Percentiles rank a stretch among this genome's conserved stretches.
Conservation (phyloP, 2,113 vertebrate genomes). For the Pituophis catenifer region DNA sequence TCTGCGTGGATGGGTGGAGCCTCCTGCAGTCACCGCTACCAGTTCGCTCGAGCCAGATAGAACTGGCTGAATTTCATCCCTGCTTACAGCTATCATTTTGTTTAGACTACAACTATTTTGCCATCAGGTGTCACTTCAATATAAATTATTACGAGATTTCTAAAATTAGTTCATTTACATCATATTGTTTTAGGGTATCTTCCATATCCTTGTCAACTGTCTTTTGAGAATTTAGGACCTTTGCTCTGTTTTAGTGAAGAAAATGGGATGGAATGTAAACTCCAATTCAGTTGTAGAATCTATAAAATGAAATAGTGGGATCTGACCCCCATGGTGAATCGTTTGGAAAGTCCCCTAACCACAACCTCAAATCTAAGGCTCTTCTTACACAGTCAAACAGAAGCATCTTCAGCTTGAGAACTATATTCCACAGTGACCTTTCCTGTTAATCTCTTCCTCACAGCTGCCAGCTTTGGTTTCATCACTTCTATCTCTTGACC, state of each 20-base stretch:
- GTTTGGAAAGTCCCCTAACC: not conserved
- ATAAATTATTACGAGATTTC: not conserved
- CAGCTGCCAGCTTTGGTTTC: slow-evolving; percentile 23
- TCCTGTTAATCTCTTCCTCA: slow-evolving; percentile 22
- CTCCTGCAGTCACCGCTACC: too few relatives aligned
- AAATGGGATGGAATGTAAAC: not conserved
- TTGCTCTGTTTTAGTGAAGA: not conserved
- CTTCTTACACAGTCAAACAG: not conserved
- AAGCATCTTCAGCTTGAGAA: not conserved
- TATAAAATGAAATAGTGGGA: not conserved
- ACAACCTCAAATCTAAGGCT: not conserved
- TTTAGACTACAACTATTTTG: not conserved
- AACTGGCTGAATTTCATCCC: too few relatives aligned
- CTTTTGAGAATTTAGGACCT: not conserved
- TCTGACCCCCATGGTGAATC: not conserved
- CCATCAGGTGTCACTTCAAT: not conserved
- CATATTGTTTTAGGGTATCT: not conserved
- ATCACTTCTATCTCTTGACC: slow-evolving; percentile 34
- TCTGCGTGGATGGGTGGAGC: too few relatives aligned
- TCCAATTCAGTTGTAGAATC: not conserved
- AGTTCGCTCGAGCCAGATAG: too few relatives aligned
- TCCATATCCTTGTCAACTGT: not conserved
- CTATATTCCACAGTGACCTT: slow-evolving; percentile 9
- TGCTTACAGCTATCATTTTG: not conserved
- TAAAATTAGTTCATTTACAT: not conserved